Evolutionary conservation across 1,140 invertebrate genomes (phyloP), one percentile per base, ranked within the genome.

Genomic region (Periplaneta americana): DNA sequence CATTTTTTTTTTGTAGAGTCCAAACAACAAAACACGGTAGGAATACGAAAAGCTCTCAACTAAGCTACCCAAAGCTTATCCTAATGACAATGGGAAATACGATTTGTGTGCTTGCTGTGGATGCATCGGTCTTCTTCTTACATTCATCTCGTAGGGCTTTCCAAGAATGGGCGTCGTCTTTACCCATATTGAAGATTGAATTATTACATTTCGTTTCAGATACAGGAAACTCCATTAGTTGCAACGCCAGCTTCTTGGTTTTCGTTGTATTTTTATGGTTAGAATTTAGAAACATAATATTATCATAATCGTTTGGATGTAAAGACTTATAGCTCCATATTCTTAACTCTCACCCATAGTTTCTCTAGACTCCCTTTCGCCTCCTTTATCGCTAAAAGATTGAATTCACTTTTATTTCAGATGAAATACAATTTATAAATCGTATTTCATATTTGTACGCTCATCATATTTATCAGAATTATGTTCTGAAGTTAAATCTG

Each of bases 1-100:
- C 48, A 66, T 66, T n/a, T 66, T 66, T 66, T 66, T 66, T 66
- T n/a, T 1, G 48, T 66, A 9, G 48, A 66, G 48, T 11, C 48
- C 48, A 66, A 66, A 66, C 48, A 66, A 66, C 48, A 66, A 66
- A 66, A 66, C 48, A n/a, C 48, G 28, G 48, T 66, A n/a, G 48
- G 48, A 66, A 66, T 31, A 36, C 75, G 33, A 34, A 77, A 77
- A 77, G 75, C 75, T 77, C 35, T 77, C 48, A 66, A 66, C 48
- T 66, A 66, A 66, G 48, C 48, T 66, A 66, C 75, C 33, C 31
- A 34, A 6, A 77, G 75, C 75, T 77, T 34, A 77, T 77, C 75
- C 75, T 77, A 77, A 77, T 77, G 75, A 77, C 75, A 77, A 77
- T 77, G 75, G 75, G 35, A 77, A 77, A 77, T 77, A 77, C 35